A percentile compares a stretch with the other conserved stretches of the same genome.
phyloP scores from a whole-genome alignment of 2,113 vertebrate genomes.

The Ailuropoda melanoleuca region DNA sequence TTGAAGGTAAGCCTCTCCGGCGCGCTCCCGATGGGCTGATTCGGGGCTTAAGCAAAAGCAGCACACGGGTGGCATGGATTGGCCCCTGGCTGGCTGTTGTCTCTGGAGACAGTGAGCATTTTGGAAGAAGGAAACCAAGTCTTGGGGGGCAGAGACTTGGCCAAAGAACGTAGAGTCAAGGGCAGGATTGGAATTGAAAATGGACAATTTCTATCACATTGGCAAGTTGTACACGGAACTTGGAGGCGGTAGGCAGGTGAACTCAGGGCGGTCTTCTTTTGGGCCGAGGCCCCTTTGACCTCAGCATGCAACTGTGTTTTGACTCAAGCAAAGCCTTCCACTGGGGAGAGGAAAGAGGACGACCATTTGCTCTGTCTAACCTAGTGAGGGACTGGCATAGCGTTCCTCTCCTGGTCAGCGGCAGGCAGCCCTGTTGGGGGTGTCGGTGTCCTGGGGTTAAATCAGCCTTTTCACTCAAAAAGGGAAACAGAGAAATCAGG shows the following conservation, averaged over 20 bases:
- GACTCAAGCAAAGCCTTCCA: background rate
- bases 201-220: background rate
- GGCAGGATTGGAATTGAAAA: background rate
- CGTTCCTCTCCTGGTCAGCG: background rate
- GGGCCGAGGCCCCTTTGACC: background rate
- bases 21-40: fast-evolving
- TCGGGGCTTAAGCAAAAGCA: background rate
- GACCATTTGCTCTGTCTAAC: background rate
- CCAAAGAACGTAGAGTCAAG: background rate
- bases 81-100: background rate
- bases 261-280: background rate
- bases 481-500: background rate
- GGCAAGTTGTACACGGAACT: background rate
- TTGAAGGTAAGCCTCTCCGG: conserved; percentile 55
- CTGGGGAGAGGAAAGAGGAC: background rate
- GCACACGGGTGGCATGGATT: fast-evolving
- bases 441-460: background rate
- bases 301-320: background rate
- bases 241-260: background rate
- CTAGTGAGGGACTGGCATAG: too few species aligned
- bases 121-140: background rate
- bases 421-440: background rate
- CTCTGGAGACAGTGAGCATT: background rate
- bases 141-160: background rate
- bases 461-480: background rate